A percentile compares a stretch with the other conserved stretches of the same genome.
These are phyloP conservation scores for Dendrocopos noguchii DNA, from an alignment of 2,113 vertebrate genomes.

Conservation along the genomic window DNA sequence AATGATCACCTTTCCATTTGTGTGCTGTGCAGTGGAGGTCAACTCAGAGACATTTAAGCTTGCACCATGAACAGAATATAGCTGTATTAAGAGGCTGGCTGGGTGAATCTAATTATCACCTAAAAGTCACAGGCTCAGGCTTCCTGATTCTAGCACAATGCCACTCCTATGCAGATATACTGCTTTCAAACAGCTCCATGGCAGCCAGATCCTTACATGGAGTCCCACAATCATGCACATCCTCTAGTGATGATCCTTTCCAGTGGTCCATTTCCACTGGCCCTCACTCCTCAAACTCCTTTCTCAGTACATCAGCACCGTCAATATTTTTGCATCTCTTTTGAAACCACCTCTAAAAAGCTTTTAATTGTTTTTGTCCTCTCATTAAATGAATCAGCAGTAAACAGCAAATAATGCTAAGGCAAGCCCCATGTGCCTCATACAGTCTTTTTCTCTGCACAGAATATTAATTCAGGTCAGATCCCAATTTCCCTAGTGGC, in stretches of 20 bases:
- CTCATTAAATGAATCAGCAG: not conserved
- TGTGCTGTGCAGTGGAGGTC: not conserved
- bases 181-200: not conserved
- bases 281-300: not conserved
- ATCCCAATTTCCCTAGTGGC: not conserved
- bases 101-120: not conserved
- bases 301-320: not conserved
- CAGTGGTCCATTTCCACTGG: not conserved
- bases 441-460: not conserved
- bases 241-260: not conserved
- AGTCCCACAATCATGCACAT: rapidly evolving
- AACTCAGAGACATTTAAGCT: slow-evolving; percentile 17
- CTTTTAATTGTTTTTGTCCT: not conserved
- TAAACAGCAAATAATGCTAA: not conserved
- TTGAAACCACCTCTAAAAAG: not conserved
- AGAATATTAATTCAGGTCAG: not conserved
- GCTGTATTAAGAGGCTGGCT: not conserved
- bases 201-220: not conserved
- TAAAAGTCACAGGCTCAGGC: not conserved
- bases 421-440: not conserved
- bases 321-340: not conserved
- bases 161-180: not conserved
- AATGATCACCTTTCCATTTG: not conserved
- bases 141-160: not conserved
- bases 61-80: slow-evolving; percentile 27